Evolutionary conservation across 2,888 invertebrate species (phyloP).

Genomic region (Drosophila flavopinicola): DNA sequence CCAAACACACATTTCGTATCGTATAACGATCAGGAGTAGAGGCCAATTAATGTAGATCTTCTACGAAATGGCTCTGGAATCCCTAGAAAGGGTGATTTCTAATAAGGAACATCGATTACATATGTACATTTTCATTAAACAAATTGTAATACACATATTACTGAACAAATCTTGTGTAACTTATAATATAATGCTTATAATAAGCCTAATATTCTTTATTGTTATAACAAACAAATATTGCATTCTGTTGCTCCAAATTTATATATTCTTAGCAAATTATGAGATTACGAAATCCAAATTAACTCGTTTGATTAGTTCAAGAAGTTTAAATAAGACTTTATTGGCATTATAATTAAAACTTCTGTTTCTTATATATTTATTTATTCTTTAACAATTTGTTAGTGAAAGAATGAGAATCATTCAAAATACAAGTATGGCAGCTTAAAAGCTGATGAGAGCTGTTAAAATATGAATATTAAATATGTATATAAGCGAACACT

Average conservation of each 20-base stretch:
- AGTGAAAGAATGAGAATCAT: not conserved
- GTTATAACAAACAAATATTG: too few relatives aligned
- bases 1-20: conserved; percentile 42
- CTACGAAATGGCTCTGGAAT: conserved; percentile 2
- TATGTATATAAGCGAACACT: too few relatives aligned
- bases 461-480: conserved; percentile 2
- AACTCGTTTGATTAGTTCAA: not conserved
- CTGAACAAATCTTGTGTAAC: too few relatives aligned
- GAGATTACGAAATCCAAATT: not conserved
- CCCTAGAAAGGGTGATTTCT: not conserved
- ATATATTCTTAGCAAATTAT: not conserved
- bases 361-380: not conserved
- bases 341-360: not conserved
- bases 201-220: too few relatives aligned
- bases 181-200: too few relatives aligned
- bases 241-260: too few relatives aligned
- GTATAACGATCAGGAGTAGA: conserved; percentile 32
- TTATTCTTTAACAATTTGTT: not conserved
- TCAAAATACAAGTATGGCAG: too few relatives aligned
- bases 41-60: conserved; percentile 43
- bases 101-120: too few relatives aligned
- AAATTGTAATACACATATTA: not conserved
- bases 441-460: not conserved
- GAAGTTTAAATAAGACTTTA: not conserved
- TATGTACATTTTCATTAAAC: too few relatives aligned